phyloP scores from a whole-genome alignment of 2,888 invertebrate genomes.

The Eucriotettix oculatus region DNA sequence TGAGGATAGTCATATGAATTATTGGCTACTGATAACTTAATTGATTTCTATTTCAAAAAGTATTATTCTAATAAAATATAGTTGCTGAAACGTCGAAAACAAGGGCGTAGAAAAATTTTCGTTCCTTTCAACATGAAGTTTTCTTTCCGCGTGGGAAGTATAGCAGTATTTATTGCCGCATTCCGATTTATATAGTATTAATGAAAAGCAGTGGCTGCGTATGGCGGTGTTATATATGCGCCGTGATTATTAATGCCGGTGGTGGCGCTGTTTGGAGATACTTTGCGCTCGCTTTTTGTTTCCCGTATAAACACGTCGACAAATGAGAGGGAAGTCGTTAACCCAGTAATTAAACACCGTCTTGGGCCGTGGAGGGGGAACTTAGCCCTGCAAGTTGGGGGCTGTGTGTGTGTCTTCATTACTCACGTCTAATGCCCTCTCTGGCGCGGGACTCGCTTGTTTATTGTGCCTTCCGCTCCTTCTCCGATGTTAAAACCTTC shows the following conservation, averaged over 20 bases:
- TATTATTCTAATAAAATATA: no score
- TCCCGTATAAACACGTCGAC: conserved; percentile 4
- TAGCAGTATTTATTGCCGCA: no score
- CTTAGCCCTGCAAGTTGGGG: not conserved
- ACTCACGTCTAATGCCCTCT: conserved; percentile 5
- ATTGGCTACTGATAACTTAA: no score
- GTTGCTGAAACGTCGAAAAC: no score
- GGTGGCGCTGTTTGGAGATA: not conserved
- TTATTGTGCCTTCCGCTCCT: not conserved
- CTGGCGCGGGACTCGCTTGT: not conserved
- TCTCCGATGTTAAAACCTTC: no score
- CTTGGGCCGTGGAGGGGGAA: not conserved
- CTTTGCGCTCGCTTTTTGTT: not conserved
- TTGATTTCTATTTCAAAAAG: no score
- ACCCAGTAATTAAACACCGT: conserved; percentile 7
- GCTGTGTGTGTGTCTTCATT: conserved; percentile 6
- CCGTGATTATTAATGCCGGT: not conserved
- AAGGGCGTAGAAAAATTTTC: no score
- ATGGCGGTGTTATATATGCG: not conserved
- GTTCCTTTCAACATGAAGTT: no score
- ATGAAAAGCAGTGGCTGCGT: not conserved
- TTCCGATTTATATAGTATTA: no score
- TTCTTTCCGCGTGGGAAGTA: no score
- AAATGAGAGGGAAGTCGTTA: conserved; percentile 9
- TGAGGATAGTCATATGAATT: no score